phyloP scores from a whole-genome alignment of 2,797 vertebrate species.

The Phoeniculus purpureus region DNA sequence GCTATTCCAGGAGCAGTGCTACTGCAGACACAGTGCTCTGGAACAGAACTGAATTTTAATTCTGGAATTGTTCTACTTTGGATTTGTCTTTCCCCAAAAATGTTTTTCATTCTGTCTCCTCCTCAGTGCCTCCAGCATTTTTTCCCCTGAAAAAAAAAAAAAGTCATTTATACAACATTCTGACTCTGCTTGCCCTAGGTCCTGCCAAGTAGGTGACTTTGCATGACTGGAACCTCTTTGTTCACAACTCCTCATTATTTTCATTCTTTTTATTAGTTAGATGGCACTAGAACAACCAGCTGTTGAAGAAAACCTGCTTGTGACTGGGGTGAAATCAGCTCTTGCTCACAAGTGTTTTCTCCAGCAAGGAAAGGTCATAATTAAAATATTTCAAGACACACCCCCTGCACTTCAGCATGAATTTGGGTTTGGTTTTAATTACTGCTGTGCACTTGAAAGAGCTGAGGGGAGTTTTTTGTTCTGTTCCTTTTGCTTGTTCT shows the following conservation, averaged over 20 bases:
- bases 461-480: not conserved
- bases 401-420: not conserved
- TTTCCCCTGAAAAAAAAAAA: not conserved
- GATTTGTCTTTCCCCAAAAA: not conserved
- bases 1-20: not conserved
- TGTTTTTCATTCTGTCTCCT: not conserved
- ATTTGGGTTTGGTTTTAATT: not conserved
- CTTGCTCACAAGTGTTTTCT: not conserved
- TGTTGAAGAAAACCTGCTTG: not conserved
- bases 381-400: slow-evolving; percentile 10
- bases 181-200: not conserved
- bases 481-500: not conserved
- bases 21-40: not conserved
- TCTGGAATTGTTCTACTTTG: not conserved
- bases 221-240: not conserved
- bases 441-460: not conserved
- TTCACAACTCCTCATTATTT: not conserved
- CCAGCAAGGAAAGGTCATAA: not conserved
- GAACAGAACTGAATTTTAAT: not conserved
- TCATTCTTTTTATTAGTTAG: not conserved
- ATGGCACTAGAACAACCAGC: not conserved
- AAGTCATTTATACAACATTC: not conserved
- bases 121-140: not conserved
- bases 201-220: not conserved
- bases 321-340: not conserved